Percentiles rank a stretch among this genome's conserved stretches.
Evolutionary conservation across 2,113 vertebrate species (phyloP).

Genomic region (Hippocampus comes): DNA sequence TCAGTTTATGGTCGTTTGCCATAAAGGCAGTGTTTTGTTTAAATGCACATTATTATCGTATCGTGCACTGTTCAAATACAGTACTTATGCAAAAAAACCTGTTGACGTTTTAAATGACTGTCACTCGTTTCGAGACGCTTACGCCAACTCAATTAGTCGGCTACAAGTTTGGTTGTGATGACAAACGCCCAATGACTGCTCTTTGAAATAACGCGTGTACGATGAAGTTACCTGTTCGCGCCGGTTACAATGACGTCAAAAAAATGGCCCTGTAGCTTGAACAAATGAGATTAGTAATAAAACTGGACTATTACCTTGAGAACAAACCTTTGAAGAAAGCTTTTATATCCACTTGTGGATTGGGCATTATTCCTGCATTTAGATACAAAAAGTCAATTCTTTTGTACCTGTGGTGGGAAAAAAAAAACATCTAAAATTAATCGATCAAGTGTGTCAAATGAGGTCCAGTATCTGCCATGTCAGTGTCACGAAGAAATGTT

Average conservation of each 20-base stretch:
- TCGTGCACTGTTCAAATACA: no score
- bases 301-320: conserved; percentile 74
- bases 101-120: no score
- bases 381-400: conserved; percentile 86
- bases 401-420: conserved; percentile 74
- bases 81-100: no score
- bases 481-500: neutral
- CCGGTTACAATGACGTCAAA: conserved; percentile 81
- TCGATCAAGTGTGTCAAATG: no score
- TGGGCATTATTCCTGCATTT: conserved; percentile 95
- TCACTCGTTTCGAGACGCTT: no score
- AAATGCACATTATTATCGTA: no score
- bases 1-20: no score
- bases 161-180: no score
- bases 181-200: no score
- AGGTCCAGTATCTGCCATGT: neutral
- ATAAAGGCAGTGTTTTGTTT: no score
- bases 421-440: neutral
- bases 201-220: no score
- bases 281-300: neutral
- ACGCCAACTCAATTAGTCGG: no score
- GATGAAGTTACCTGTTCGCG: conserved; percentile 78
- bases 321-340: conserved; percentile 84
- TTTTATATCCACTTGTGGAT: conserved; percentile 79
- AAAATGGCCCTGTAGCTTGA: neutral